Percentiles rank a stretch among this genome's conserved stretches.
Conservation (phyloP, 2,113 vertebrate genomes). For the Leptocoma aspasia region DNA sequence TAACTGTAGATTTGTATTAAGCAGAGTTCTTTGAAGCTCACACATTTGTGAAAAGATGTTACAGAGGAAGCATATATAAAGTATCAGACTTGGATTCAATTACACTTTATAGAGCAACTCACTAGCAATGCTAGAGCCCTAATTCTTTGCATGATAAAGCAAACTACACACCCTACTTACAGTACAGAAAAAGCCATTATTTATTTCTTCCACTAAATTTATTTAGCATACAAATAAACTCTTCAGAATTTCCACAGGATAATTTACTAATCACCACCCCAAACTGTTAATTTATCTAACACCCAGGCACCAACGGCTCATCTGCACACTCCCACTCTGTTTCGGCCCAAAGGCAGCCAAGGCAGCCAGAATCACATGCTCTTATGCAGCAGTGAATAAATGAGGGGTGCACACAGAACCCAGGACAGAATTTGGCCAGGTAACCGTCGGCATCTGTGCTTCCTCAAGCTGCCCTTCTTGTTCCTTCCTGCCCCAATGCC, state of each 20-base stretch:
- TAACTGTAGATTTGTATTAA: not conserved
- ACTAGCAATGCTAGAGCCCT: not conserved
- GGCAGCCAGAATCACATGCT: not conserved
- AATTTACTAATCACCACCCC: not conserved
- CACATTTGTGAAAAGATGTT: not conserved
- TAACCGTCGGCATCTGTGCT: not conserved
- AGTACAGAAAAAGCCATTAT: not conserved
- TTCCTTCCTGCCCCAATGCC: not conserved
- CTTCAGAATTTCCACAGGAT: not conserved
- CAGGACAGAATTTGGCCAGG: not conserved
- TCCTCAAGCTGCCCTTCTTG: not conserved
- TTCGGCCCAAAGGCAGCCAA: not conserved
- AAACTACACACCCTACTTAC: not conserved
- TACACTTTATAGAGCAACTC: not conserved
- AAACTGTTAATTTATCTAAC: not conserved
- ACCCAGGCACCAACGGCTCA: not conserved
- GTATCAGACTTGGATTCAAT: not conserved
- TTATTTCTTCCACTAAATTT: not conserved
- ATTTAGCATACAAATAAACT: constrained; percentile 1
- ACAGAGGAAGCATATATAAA: not conserved
- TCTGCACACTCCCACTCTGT: not conserved
- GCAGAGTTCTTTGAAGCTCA: not conserved
- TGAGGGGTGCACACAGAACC: not conserved
- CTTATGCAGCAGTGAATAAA: not conserved
- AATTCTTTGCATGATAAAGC: not conserved